Evolutionary conservation across 2,113 vertebrate species (phyloP), one percentile per base, ranked within the genome.

Genomic region (Dipodomys merriami): DNA sequence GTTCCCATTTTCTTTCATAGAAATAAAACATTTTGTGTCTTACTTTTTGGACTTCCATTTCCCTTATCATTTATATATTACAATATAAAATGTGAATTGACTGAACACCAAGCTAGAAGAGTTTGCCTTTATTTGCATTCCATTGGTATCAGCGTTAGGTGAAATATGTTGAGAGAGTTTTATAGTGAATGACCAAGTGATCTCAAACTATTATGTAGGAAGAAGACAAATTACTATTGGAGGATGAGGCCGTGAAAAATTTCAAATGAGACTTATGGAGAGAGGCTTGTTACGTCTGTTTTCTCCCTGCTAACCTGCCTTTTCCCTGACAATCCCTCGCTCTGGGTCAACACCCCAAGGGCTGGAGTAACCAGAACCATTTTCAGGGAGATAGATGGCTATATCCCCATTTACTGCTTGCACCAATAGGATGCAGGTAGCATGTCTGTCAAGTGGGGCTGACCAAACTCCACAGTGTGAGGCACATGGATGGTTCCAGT

Each of bases 321-420:
- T 23, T 92, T 92, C 93, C 72, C 72, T 78, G 92, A 57, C 92
- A 90, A 95, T 73, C 91, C n/a, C 22, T 30, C 90, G 91, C 79
- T 94, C 84, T 39, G 92, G 92, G 92, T 96, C 95, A 96, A 91
- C 92, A 79, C 91, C 94, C 93, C 94, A 95, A 94, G 96, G 94
- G 93, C 94, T 94, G 23, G 74, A 95, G 94, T 96, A 95, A 95
- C 95, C 93, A 95, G 96, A 89, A 91, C 95, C 92, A 22, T 94
- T 96, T 97, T 91, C 96, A 91, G 93, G 65, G 86, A 98, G 97
- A 96, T 95, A 96, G 96, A 97, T 97, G 92, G 91, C 89, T 77
- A 89, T 0, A 8, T 39, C 79, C 49, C 0, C 84, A 72, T 97
- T 98, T 97, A 97, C 94, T 96, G 93, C 89, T 93, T 60, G 87